Evolutionary conservation across 2,888 invertebrate species (phyloP).

Genomic region (Aethes cnicana): DNA sequence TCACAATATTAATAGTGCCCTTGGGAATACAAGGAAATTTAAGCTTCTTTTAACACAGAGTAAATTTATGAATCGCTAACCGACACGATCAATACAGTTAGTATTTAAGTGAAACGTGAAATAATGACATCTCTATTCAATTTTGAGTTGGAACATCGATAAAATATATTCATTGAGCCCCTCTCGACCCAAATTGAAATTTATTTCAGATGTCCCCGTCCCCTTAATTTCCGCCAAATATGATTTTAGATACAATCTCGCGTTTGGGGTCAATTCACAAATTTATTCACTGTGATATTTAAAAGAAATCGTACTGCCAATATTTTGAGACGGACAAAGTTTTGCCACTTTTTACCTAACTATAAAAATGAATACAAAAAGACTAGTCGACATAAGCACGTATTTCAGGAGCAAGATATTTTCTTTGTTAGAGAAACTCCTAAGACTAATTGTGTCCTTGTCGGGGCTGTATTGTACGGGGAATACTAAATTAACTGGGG

Average conservation of each 20-base stretch:
- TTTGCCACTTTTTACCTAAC: no score
- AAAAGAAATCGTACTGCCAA: conserved; percentile 4
- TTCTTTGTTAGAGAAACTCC: conserved; percentile 4
- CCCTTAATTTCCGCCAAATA: conserved; percentile 76
- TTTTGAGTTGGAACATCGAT: conserved; percentile 23
- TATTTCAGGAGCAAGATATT: conserved; percentile 12
- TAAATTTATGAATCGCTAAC: neutral
- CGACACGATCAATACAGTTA: neutral
- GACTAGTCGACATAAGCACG: conserved; percentile 1
- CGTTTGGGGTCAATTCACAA: conserved; percentile 60
- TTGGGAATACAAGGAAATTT: conserved; percentile 12
- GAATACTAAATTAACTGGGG: conserved; percentile 29
- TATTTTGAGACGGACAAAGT: neutral
- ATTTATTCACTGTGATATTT: conserved; percentile 36
- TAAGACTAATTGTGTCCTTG: conserved; percentile 31
- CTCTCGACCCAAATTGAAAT: conserved; percentile 71
- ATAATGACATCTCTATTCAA: conserved; percentile 28
- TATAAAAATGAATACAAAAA: no score
- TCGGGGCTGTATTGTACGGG: conserved; percentile 26
- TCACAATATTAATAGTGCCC: conserved; percentile 14
- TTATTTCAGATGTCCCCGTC: conserved; percentile 67
- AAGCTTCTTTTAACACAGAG: neutral
- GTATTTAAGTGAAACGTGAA: conserved; percentile 18
- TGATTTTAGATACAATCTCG: conserved; percentile 74
- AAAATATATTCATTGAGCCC: conserved; percentile 46